Base-by-base conservation (phyloP, 2,888 invertebrate genomes). In the Stenotaenia linearis region DNA sequence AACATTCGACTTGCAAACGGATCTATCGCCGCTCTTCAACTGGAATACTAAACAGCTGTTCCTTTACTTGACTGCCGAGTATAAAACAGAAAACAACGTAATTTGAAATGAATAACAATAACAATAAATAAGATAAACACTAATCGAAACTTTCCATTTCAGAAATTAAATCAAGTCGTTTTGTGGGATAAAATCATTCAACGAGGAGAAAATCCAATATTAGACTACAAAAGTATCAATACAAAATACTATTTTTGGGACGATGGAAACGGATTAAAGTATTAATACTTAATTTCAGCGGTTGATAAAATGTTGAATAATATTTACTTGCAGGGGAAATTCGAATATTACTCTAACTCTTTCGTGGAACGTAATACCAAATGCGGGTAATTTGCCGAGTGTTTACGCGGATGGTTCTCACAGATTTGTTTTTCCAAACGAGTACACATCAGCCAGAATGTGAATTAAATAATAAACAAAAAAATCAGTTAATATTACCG, bases 241-340 rank as follows among this genome's bases (percentile, higher is more conserved):
- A 95, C 97, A 1, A 98, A 99, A 86, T 99, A 99, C 88, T 99
- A 98, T 86, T 99, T 99, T 89, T 97, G 97, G 95, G 99, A 99
- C 89, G 98, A 98, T 89, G 98, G 98, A 81, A 95, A 95, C 87
- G 97, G 98, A 83, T 90, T 99, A 78, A 94, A 91, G 94, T 96
- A 89, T n/a, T n/a, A n/a, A n/a, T n/a, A n/a, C n/a, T n/a, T n/a
- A n/a, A n/a, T n/a, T n/a, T n/a, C n/a, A n/a, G n/a, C n/a, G n/a
- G n/a, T n/a, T n/a, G n/a, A n/a, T n/a, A n/a, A n/a, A n/a, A n/a
- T n/a, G n/a, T n/a, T n/a, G n/a, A n/a, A n/a, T n/a, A n/a, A n/a
- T n/a, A n/a, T n/a, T n/a, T n/a, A n/a, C n/a, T n/a, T n/a, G n/a
- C n/a, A 96, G 95, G 85, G 95, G 91, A 80, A 96, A 98, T 88